These are phyloP conservation scores for Emmelina monodactyla DNA, from an alignment of 2,888 invertebrate species.

Conservation along the genomic window DNA sequence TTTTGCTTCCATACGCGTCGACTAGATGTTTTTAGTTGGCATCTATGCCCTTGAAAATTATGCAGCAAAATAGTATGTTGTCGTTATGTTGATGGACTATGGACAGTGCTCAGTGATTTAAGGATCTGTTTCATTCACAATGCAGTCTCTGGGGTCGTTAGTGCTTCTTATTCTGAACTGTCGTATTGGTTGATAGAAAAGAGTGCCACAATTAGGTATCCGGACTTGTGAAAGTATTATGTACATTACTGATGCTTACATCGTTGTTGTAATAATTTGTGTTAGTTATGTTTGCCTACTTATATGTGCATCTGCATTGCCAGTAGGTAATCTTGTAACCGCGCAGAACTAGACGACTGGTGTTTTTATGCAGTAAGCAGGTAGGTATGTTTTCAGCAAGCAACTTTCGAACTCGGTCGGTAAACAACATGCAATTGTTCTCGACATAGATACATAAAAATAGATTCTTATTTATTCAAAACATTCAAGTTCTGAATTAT, in stretches of 20 bases:
- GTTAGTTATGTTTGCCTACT: no score
- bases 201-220: no score
- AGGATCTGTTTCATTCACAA: conserved; percentile 33
- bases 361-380: no score
- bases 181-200: no score
- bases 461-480: neutral
- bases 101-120: conserved; percentile 26
- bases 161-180: no score
- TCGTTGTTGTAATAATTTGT: no score
- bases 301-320: no score
- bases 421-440: neutral
- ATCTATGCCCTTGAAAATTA: conserved; percentile 64
- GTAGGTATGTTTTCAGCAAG: conserved; percentile 5
- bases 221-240: no score
- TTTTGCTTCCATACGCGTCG: conserved; percentile 29
- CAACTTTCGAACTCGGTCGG: conserved; percentile 3
- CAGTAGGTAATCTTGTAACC: no score
- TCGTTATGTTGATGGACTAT: conserved; percentile 32
- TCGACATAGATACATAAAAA: neutral
- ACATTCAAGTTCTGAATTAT: neutral
- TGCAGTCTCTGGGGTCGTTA: conserved; percentile 16
- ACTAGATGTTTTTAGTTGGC: conserved; percentile 17
- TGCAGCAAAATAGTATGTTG: conserved; percentile 57
- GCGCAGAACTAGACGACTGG: no score
- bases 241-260: no score